Conservation (phyloP, 2,888 invertebrate genomes). For the Hirtodrosophila trivittata region DNA sequence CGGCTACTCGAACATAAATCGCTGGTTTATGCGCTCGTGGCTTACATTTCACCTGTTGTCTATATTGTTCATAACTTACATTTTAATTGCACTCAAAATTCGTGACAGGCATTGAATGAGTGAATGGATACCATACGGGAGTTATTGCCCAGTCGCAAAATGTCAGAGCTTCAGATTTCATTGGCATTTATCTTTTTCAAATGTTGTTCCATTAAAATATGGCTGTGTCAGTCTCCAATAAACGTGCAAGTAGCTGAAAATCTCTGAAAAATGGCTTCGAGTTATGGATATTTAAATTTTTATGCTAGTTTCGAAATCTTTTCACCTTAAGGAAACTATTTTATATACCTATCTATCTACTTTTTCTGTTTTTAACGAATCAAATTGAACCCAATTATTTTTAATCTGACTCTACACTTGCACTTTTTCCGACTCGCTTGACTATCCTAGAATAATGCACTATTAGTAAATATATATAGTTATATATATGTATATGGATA, state of each 20-base stretch:
- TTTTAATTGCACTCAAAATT: constrained; percentile 54
- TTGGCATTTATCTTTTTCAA: constrained; percentile 8
- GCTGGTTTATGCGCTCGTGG: constrained; percentile 40
- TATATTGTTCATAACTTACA: constrained; percentile 54
- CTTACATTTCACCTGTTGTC: constrained; percentile 65
- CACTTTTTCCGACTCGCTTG: no score
- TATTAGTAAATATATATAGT: no score
- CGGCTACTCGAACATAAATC: constrained; percentile 49
- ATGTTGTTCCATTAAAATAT: constrained; percentile 5
- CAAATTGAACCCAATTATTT: no score
- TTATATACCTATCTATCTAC: no score
- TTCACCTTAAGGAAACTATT: no score
- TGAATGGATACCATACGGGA: constrained; percentile 45
- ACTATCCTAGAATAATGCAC: no score
- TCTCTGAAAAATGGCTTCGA: no score
- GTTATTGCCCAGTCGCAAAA: constrained; percentile 38
- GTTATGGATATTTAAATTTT: no score
- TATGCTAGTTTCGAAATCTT: no score
- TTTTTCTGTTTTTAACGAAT: no score
- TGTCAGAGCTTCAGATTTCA: constrained; percentile 41
- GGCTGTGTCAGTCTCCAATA: constrained; percentile 1
- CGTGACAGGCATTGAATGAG: constrained; percentile 32
- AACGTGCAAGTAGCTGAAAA: not conserved
- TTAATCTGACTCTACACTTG: no score
- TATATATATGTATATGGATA: no score